A percentile compares a stretch with the other conserved stretches of the same genome.
Conservation (phyloP, 2,113 vertebrate genomes). For the Myotis yumanensis region DNA sequence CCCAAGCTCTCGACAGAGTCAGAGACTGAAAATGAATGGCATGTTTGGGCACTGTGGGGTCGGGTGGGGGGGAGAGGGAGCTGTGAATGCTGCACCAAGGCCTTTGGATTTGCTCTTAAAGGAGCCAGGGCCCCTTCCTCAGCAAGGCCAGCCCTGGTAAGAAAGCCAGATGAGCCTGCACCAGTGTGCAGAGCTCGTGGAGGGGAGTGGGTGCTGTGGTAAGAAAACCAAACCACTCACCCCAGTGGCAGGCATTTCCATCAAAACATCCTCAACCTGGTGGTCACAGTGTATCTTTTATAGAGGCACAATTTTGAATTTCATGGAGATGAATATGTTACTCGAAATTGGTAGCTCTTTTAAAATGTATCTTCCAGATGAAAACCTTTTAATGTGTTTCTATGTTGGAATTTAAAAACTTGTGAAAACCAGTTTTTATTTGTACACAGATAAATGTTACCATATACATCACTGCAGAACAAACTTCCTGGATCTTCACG, state of each 20-base stretch:
- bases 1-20: neutral
- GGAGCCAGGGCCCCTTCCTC: neutral
- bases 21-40: neutral
- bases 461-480: neutral
- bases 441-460: constrained; percentile 28
- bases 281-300: neutral
- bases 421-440: constrained; percentile 51
- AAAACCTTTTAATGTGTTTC: constrained; percentile 19
- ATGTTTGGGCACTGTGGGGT: neutral
- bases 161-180: no score
- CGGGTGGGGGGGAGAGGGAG: neutral
- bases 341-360: neutral
- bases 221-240: neutral
- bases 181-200: neutral
- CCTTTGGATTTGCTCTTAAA: neutral
- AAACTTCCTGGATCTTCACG: constrained; percentile 5
- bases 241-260: neutral
- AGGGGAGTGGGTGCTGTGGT: no score
- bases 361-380: constrained; percentile 45
- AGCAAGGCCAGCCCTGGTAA: neutral
- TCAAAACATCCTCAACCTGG: neutral
- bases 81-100: neutral
- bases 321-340: neutral
- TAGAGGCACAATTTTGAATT: neutral
- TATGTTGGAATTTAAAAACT: neutral